phyloP scores from a whole-genome alignment of 1,140 invertebrate species.

The Drosophila chauvacae region DNA sequence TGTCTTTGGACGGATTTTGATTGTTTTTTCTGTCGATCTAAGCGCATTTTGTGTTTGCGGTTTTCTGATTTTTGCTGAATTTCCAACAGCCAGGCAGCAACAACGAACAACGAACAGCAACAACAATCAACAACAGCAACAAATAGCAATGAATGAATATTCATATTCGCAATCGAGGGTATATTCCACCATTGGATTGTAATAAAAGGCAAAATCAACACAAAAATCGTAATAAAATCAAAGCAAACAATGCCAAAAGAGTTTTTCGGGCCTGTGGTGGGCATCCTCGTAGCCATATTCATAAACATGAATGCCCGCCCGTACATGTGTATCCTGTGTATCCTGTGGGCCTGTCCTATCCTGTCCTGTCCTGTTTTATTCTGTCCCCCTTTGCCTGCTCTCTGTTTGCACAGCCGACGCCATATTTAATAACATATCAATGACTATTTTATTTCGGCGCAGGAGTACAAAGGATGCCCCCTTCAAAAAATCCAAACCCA shows the following conservation, averaged over 20 bases:
- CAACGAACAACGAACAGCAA: constrained; percentile 18
- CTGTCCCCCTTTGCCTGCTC: constrained; percentile 12
- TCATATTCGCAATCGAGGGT: constrained; percentile 41
- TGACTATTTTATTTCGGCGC: constrained; percentile 61
- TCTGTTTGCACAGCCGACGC: constrained; percentile 64
- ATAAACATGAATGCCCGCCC: constrained; percentile 31
- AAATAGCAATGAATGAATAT: constrained; percentile 35
- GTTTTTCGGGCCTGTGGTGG: background rate
- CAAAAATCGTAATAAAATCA: constrained; percentile 82
- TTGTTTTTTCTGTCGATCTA: constrained; percentile 73
- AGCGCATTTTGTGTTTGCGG: constrained; percentile 73
- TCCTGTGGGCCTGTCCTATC: constrained; percentile 27
- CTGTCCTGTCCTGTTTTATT: constrained; percentile 8
- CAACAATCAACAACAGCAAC: constrained; percentile 14
- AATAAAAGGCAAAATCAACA: constrained; percentile 82
- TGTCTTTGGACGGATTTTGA: constrained; percentile 51
- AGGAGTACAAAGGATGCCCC: background rate
- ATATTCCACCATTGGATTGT: constrained; percentile 64
- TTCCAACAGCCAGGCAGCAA: constrained; percentile 36
- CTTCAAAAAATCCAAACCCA: constrained; percentile 4
- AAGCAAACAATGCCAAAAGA: constrained; percentile 70
- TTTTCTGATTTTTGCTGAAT: constrained; percentile 75
- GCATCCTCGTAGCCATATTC: constrained; percentile 26
- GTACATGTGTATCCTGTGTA: constrained; percentile 26
- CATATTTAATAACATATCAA: constrained; percentile 78